Conservation (phyloP, 1,140 invertebrate species). For the Sarcophaga bullata region DNA sequence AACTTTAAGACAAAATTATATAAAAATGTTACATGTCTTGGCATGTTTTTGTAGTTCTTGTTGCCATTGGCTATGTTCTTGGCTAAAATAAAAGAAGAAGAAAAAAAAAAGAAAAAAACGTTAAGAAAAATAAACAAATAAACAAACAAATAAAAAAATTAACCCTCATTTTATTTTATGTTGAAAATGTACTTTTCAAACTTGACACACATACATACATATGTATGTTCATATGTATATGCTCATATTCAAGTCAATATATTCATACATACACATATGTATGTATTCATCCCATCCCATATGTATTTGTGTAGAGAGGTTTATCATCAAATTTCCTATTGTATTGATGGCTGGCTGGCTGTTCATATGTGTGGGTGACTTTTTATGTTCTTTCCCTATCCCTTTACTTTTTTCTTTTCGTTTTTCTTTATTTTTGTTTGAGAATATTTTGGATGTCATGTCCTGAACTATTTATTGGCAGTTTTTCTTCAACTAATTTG, state of each 20-base stretch:
- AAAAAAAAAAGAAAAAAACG: too few relatives aligned
- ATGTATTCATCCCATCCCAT: too few relatives aligned
- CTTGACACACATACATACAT: neutral
- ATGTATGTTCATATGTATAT: too few relatives aligned
- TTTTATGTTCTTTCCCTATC: neutral
- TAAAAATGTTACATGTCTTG: constrained; percentile 3
- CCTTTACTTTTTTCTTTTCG: too few relatives aligned
- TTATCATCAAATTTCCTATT: neutral
- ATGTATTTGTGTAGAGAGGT: too few relatives aligned
- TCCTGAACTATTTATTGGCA: constrained; percentile 21
- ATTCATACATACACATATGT: too few relatives aligned
- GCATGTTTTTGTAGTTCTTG: neutral
- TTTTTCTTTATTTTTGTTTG: neutral
- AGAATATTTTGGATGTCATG: neutral
- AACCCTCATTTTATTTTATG: constrained; percentile 23
- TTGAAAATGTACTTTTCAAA: neutral
- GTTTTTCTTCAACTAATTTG: constrained; percentile 19
- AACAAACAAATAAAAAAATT: neutral
- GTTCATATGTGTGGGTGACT: neutral
- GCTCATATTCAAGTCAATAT: too few relatives aligned
- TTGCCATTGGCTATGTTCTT: neutral
- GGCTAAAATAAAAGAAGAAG: neutral
- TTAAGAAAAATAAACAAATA: too few relatives aligned
- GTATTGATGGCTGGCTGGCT: too few relatives aligned
- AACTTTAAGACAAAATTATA: neutral